Evolutionary conservation across 2,888 invertebrate species (phyloP).

Genomic region (Heliconius ismenius): DNA sequence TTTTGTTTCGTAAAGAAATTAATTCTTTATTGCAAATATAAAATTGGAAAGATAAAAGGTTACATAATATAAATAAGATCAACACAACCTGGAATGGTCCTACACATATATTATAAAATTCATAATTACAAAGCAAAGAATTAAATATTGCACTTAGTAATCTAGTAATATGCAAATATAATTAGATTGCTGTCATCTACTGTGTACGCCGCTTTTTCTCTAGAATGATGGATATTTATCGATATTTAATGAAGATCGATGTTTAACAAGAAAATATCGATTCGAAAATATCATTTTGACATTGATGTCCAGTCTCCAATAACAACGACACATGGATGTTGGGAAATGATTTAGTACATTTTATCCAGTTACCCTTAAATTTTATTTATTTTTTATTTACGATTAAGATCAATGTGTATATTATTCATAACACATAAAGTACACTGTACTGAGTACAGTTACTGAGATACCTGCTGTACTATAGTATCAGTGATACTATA

Average conservation of each 20-base stretch:
- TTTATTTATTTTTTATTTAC: not conserved
- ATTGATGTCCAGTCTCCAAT: not conserved
- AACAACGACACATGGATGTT: not conserved
- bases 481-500: too few species aligned
- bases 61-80: constrained; percentile 7
- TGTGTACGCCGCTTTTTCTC: not conserved
- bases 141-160: constrained; percentile 42
- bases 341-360: not conserved
- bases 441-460: too few species aligned
- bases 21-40: not conserved
- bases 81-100: constrained; percentile 41
- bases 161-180: not conserved
- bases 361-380: not conserved
- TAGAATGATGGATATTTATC: not conserved
- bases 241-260: not conserved
- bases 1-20: constrained; percentile 21
- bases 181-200: not conserved
- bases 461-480: too few species aligned
- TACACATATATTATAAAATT: constrained; percentile 15
- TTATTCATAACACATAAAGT: too few species aligned
- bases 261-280: not conserved
- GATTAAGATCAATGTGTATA: too few species aligned
- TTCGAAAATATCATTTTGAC: not conserved
- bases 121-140: constrained; percentile 59
- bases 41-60: constrained; percentile 1